Evolutionary conservation across 2,888 invertebrate genomes (phyloP).

Genomic region (Athetis lepigone): DNA sequence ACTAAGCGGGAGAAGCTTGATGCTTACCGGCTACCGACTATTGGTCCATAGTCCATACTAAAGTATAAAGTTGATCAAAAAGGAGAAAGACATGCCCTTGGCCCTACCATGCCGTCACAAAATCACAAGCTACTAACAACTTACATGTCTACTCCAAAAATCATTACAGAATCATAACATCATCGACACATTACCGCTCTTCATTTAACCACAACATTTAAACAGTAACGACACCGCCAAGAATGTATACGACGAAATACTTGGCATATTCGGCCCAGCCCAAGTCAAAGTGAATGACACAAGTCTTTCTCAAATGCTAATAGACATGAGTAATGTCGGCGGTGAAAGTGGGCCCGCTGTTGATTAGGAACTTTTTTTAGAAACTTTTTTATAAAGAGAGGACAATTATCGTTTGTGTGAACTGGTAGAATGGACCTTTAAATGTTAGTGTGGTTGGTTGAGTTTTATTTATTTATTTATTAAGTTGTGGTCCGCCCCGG

Average conservation of each 20-base stretch:
- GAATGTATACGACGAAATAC: slow-evolving; percentile 43
- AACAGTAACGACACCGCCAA: slow-evolving; percentile 30
- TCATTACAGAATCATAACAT: neutral
- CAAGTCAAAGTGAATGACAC: slow-evolving; percentile 63
- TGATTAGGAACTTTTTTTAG: slow-evolving; percentile 73
- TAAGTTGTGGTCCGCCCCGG: too few relatives aligned
- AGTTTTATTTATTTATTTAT: too few relatives aligned
- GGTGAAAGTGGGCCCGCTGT: slow-evolving; percentile 76
- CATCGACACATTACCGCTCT: neutral
- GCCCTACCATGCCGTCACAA: too few relatives aligned
- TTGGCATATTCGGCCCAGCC: slow-evolving; percentile 56
- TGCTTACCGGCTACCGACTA: too few relatives aligned
- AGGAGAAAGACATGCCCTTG: too few relatives aligned
- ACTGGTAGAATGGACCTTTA: slow-evolving; percentile 27
- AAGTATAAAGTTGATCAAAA: too few relatives aligned
- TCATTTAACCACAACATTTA: slow-evolving; percentile 2
- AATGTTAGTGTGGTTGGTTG: slow-evolving; percentile 11
- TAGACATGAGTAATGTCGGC: slow-evolving; percentile 74
- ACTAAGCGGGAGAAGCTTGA: too few relatives aligned
- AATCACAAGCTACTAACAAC: too few relatives aligned
- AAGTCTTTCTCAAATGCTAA: slow-evolving; percentile 60
- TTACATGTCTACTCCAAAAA: neutral
- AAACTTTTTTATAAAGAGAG: slow-evolving; percentile 55
- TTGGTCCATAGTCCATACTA: too few relatives aligned
- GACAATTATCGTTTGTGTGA: slow-evolving; percentile 61